phyloP scores from a whole-genome alignment of 2,888 invertebrate genomes.

The Calliphora vomitoria region DNA sequence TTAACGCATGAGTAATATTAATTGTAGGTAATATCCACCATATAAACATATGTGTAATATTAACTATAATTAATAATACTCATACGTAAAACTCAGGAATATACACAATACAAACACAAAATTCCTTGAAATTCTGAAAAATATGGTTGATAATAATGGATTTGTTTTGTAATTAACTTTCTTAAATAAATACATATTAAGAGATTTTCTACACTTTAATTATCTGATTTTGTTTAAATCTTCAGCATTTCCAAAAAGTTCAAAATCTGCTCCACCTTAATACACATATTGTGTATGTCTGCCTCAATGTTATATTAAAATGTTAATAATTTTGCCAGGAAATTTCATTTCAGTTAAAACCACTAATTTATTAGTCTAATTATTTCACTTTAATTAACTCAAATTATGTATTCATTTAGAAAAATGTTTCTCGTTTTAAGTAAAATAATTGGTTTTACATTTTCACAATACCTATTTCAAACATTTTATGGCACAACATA shows the following conservation, averaged over 20 bases:
- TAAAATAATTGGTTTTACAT: neutral
- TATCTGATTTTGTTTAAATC: no score
- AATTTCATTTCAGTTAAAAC: slow-evolving; percentile 19
- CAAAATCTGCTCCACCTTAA: no score
- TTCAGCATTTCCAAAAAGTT: no score
- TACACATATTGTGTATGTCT: neutral
- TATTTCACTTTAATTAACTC: slow-evolving; percentile 9
- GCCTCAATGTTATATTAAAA: neutral
- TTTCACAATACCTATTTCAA: neutral
- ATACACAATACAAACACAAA: neutral
- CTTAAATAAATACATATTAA: no score
- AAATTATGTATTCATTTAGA: slow-evolving; percentile 15
- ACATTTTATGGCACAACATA: no score
- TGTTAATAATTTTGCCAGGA: slow-evolving; percentile 11
- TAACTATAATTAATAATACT: neutral
- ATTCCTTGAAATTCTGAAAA: no score
- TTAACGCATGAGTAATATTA: neutral
- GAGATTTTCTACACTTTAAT: no score
- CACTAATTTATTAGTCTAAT: slow-evolving; percentile 32
- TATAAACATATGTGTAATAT: neutral
- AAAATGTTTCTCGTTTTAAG: neutral
- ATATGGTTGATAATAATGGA: no score
- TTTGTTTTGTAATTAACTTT: no score
- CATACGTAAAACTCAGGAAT: neutral
- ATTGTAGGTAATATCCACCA: neutral